Evolutionary conservation across 2,888 invertebrate species (phyloP), one percentile per base, ranked within the genome.

Genomic region (Ophion ventricosus): DNA sequence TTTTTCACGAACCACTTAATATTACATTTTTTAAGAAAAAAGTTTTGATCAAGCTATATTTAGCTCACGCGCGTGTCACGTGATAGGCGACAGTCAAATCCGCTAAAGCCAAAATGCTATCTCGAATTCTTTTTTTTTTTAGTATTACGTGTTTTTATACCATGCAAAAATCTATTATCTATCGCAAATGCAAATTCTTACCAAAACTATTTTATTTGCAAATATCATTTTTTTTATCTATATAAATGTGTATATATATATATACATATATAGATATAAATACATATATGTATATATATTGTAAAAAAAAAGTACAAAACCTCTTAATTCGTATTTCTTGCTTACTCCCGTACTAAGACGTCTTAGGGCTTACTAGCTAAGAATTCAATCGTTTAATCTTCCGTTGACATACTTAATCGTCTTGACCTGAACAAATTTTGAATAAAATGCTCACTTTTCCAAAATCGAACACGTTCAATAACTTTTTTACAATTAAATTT

Each of bases 101-200:
- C 17, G 14, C 17, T 17, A 17, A 17, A 49, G 17, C 17, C 17
- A 35, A 35, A 35, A 35, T 17, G 17, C 4, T 49, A 17, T 14
- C 4, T 49, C 14, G 17, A 49, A 49, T 49, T 49, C 4, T 14
- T 17, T 17, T 40, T 1, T 10, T 40, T 14, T 43, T 49, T 3
- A 49, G 0, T 49, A 49, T 49, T 4, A 17, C 49, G 49, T 1
- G 49, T 49, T 49, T 49, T 49, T 4, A 3, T 14, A 2, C 14
- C 4, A 4, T 14, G 17, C 14, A 49, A 49, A 49, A 49, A 49
- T 49, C 35, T 35, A 17, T 14, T 49, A 4, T 17, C 17, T 17
- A 43, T 73, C 23, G 72, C 59, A 84, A 85, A 80, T 76, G 82
- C 57, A 82, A 87, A 87, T 87, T 88, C 87, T 89, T 86, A 82